Evolutionary conservation across 1,140 invertebrate genomes (phyloP), one percentile per base, ranked within the genome.

Genomic region (Pseudoatta argentina): DNA sequence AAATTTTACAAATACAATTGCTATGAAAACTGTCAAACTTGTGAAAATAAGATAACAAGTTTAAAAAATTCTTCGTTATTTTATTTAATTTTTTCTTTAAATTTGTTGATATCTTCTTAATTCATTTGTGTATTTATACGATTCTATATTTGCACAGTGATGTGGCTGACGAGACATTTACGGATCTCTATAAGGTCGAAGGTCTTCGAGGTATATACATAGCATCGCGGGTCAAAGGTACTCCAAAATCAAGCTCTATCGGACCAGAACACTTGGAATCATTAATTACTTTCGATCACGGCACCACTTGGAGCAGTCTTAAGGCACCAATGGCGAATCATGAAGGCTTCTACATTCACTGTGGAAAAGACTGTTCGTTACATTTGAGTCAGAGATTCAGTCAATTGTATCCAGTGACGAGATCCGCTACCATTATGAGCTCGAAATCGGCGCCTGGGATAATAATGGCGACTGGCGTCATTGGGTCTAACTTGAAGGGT

Each of bases 171-270:
- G 97, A 98, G 87, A 94, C 97, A 12, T 99, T 99, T 95, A 97
- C 97, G n/a, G 98, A 99, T 93, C 93, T 99, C 0, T 98, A 98
- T 91, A 98, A 97, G 93, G 97, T 99, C 0, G 97, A 98, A 92
- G 98, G 98, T 10, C 93, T 99, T 16, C 96, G 97, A 34, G 98
- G 98, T 5, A 97, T 99, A 76, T 99, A 98, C 93, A 98, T 99
- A 86, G 98, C 98, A 1, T 98, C 98, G 0, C 97, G 98, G 93
- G 96, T 98, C 0, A 96, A 96, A 90, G 95, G 95, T 3, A 95
- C 93, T 14, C 95, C 95, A 0, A 94, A 95, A 57, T 94, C 94
- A 4, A 91, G 94, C 3, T 95, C 96, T 67, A 96, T 98, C 16
- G 96, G 96, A 14, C 97, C 97, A 0, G 97, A 98, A 88, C 96